Percentiles rank a stretch among this genome's conserved stretches.
Conservation (phyloP, 2,113 vertebrate genomes). For the Heteronetta atricapilla region DNA sequence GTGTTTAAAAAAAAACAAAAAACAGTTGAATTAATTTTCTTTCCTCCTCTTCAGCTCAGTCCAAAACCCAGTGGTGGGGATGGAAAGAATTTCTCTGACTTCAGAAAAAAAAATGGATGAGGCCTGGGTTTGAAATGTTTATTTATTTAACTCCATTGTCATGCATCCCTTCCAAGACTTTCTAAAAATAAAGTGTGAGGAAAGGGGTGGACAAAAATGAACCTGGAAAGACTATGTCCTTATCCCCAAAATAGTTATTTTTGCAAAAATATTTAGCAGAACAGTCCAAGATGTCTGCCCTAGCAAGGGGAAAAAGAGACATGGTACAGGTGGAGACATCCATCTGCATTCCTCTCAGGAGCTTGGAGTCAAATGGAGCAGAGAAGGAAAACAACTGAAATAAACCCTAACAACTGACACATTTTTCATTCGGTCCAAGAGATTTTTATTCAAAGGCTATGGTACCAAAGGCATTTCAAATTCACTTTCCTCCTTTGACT, state of each 20-base stretch:
- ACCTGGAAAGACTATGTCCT: background rate
- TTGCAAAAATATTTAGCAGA: slow-evolving; percentile 51
- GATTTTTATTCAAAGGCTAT: background rate
- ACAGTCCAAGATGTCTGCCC: background rate
- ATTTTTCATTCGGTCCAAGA: background rate
- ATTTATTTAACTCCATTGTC: background rate
- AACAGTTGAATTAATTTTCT: background rate
- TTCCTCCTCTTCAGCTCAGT: background rate
- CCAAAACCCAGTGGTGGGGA: background rate
- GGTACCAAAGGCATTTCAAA: background rate
- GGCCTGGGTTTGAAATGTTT: background rate
- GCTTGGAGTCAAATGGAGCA: background rate
- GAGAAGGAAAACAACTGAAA: background rate
- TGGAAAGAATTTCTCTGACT: background rate
- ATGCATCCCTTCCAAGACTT: background rate
- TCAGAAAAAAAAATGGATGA: background rate
- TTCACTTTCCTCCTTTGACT: background rate
- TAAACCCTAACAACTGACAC: background rate
- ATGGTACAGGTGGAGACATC: slow-evolving; percentile 7
- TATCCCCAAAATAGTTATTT: slow-evolving; percentile 33
- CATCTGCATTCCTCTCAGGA: slow-evolving; percentile 7
- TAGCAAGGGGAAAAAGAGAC: background rate
- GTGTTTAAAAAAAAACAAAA: background rate
- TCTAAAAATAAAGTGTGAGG: background rate
- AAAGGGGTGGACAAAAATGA: background rate